Evolutionary conservation across 2,888 invertebrate genomes (phyloP).

Genomic region (Axea sp.): DNA sequence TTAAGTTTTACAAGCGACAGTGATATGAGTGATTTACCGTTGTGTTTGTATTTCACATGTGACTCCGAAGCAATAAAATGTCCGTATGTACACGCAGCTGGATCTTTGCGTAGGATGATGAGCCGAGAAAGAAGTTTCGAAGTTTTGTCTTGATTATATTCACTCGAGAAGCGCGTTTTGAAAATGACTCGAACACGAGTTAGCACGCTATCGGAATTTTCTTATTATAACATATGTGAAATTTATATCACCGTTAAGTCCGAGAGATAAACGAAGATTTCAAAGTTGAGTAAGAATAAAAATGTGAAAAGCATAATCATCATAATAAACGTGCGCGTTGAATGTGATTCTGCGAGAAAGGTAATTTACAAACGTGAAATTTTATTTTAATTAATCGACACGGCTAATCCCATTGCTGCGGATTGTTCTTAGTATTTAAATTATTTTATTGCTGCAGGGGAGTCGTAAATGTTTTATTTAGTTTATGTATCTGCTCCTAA

Average conservation of each 20-base stretch:
- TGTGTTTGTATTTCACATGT: conserved; percentile 72
- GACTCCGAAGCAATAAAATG: conserved; percentile 73
- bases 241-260: conserved; percentile 12
- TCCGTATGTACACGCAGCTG: conserved; percentile 62
- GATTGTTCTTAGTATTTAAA: too few species aligned
- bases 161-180: conserved; percentile 45
- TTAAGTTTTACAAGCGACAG: conserved; percentile 73
- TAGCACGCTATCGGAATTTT: conserved; percentile 26
- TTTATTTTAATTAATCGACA: too few species aligned
- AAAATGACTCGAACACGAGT: conserved; percentile 27
- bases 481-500: too few species aligned
- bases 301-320: too few species aligned
- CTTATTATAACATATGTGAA: conserved; percentile 29
- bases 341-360: too few species aligned
- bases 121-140: conserved; percentile 50
- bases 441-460: too few species aligned
- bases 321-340: too few species aligned
- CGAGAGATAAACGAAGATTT: conserved; percentile 2
- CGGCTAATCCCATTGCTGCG: too few species aligned
- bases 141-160: conserved; percentile 54
- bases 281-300: background rate
- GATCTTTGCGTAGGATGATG: conserved; percentile 59
- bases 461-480: too few species aligned
- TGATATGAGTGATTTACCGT: conserved; percentile 74
- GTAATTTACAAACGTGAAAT: too few species aligned